phyloP scores from a whole-genome alignment of 2,888 invertebrate species.

The Drosophila tanythrix region DNA sequence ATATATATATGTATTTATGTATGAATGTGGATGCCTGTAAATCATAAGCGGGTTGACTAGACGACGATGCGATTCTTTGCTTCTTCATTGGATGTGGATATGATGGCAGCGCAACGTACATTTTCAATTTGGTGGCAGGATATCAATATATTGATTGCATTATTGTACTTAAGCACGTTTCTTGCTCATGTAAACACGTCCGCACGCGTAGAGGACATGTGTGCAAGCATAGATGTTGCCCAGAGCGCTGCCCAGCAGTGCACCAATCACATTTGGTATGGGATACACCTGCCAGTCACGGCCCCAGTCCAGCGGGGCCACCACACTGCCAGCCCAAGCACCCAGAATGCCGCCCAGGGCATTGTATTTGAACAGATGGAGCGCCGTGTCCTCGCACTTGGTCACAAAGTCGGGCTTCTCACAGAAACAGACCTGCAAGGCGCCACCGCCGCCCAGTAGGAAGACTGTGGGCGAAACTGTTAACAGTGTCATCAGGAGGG shows the following conservation, averaged over 20 bases:
- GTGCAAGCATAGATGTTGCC: constrained; percentile 85
- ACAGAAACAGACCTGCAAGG: constrained; percentile 84
- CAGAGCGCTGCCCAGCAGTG: constrained; percentile 86
- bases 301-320: constrained; percentile 95
- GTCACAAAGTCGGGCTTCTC: constrained; percentile 84
- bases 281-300: constrained; percentile 92
- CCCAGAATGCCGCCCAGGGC: constrained; percentile 87
- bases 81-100: constrained; percentile 39
- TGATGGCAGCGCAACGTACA: constrained; percentile 70
- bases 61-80: constrained; percentile 42
- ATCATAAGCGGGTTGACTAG: constrained; percentile 75
- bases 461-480: constrained; percentile 84
- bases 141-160: constrained; percentile 31
- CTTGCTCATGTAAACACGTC: constrained; percentile 82
- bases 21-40: constrained; percentile 32
- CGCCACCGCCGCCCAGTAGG: constrained; percentile 83
- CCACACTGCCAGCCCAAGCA: constrained; percentile 91
- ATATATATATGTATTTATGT: constrained; percentile 42
- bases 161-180: constrained; percentile 70
- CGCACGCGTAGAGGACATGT: constrained; percentile 82
- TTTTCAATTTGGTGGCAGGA: constrained; percentile 65
- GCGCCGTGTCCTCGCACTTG: constrained; percentile 83
- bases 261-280: constrained; percentile 88
- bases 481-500: constrained; percentile 82
- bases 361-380: constrained; percentile 84